phyloP scores from a whole-genome alignment of 2,888 invertebrate genomes.

The Hermaeophaga mercurialis region DNA sequence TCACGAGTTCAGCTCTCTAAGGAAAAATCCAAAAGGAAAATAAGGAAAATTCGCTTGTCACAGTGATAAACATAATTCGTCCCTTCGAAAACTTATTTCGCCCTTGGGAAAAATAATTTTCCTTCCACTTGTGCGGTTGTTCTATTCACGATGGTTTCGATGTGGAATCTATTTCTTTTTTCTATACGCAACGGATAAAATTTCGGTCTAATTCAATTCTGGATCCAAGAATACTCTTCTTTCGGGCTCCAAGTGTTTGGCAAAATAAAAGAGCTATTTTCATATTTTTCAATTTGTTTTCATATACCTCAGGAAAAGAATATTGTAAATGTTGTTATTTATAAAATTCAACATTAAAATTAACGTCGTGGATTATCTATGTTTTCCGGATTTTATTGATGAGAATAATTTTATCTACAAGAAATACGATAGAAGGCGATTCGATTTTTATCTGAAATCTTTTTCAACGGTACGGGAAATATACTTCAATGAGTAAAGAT shows the following conservation, averaged over 20 bases:
- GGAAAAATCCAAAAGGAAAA: conserved; percentile 10
- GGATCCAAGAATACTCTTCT: not conserved
- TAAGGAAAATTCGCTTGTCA: conserved; percentile 23
- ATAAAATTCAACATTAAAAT: no score
- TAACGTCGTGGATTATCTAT: no score
- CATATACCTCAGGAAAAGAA: no score
- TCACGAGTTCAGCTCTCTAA: not conserved
- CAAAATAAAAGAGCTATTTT: not conserved
- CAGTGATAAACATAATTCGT: conserved; percentile 26
- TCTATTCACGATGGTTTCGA: conserved; percentile 1
- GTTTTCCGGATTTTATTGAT: no score
- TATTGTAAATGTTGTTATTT: no score
- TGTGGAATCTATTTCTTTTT: conserved; percentile 4
- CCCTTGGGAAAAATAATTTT: conserved; percentile 25
- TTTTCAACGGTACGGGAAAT: no score
- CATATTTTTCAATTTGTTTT: not conserved
- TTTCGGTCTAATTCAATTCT: conserved; percentile 4
- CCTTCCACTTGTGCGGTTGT: conserved; percentile 17
- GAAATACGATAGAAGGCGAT: no score
- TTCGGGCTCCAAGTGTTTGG: not conserved
- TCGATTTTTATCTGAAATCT: no score
- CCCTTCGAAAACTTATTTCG: conserved; percentile 21
- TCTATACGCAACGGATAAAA: conserved; percentile 2
- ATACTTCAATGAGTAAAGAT: no score
- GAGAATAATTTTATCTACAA: no score